Conservation (phyloP, 1,140 invertebrate genomes). For the Mactra quadrangularis region DNA sequence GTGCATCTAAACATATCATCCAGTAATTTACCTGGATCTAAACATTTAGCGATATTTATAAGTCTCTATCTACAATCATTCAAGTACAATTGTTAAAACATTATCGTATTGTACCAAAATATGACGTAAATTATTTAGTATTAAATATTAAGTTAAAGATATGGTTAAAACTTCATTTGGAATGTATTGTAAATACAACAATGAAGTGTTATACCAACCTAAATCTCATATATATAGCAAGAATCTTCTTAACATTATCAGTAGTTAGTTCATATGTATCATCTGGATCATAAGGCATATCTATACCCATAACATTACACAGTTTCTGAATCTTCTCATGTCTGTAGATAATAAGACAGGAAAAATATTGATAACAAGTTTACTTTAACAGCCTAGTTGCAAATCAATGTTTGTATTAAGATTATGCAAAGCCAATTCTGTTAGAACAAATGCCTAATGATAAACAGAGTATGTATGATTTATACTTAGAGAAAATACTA, state of each 20-base stretch:
- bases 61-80: neutral
- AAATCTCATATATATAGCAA: constrained; percentile 80
- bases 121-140: no score
- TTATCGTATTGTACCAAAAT: neutral
- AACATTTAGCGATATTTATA: neutral
- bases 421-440: no score
- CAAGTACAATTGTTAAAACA: no score
- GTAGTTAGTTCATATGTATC: constrained; percentile 77
- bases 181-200: no score
- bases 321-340: constrained; percentile 62
- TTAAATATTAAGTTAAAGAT: neutral
- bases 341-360: no score
- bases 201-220: constrained; percentile 62
- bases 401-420: no score
- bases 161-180: neutral
- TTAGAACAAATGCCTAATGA: no score
- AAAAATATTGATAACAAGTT: no score
- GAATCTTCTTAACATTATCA: constrained; percentile 80
- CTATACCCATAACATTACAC: constrained; percentile 70
- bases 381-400: no score
- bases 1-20: no score
- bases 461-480: no score
- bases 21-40: neutral
- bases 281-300: constrained; percentile 73
- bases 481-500: no score